Evolutionary conservation across 2,113 vertebrate species (phyloP).

Genomic region (Phalacrocorax carbo): DNA sequence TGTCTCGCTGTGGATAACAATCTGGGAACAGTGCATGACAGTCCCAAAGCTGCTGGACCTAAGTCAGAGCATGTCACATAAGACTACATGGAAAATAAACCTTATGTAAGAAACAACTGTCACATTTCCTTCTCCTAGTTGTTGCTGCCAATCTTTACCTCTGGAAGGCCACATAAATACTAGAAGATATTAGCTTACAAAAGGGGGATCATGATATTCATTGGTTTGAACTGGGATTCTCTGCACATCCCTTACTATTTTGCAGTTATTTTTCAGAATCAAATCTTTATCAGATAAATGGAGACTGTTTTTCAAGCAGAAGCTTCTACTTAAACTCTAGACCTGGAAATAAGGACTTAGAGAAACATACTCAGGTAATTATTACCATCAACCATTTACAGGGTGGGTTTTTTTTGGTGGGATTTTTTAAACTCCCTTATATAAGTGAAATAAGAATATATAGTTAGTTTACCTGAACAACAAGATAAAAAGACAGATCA

Average conservation of each 20-base stretch:
- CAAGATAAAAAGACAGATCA: slow-evolving; percentile 84
- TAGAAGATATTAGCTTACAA: neutral
- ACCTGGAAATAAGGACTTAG: neutral
- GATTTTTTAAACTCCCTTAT: neutral
- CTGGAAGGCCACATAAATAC: neutral
- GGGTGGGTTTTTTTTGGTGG: accelerated
- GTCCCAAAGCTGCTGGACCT: neutral
- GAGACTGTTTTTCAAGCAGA: neutral
- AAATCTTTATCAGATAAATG: neutral
- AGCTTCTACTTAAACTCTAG: neutral
- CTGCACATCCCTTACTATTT: neutral
- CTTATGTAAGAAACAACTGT: neutral
- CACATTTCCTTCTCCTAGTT: neutral
- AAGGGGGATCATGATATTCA: neutral
- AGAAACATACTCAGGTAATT: neutral
- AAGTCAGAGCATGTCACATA: neutral
- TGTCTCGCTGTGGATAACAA: too few species aligned
- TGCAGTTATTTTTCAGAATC: neutral
- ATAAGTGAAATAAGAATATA: neutral
- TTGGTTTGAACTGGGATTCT: neutral
- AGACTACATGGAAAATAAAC: neutral
- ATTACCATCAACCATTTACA: neutral
- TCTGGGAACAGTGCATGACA: too few species aligned
- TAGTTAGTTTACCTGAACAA: slow-evolving; percentile 81
- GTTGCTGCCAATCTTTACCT: neutral